A percentile compares a stretch with the other conserved stretches of the same genome.
Conservation (phyloP, 2,797 vertebrate species). For the Pteronotus mesoamericanus region DNA sequence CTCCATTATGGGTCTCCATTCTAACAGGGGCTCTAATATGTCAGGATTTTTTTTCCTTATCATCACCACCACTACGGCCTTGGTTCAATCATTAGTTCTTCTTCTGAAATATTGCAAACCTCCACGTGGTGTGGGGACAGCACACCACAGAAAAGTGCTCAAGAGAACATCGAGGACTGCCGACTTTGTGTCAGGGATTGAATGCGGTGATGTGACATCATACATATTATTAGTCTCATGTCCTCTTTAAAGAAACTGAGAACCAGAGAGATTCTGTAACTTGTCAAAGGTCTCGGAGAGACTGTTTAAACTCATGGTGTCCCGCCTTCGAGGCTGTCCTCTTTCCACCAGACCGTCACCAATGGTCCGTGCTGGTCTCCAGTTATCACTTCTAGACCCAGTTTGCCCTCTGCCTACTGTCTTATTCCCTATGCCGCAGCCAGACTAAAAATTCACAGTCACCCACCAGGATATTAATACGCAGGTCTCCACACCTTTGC, state of each 20-base stretch:
- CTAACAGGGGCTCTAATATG: background rate
- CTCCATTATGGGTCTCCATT: background rate
- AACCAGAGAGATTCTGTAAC: background rate
- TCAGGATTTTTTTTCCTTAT: background rate
- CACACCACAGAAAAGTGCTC: accelerated
- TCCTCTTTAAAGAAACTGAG: background rate
- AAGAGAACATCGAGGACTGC: background rate
- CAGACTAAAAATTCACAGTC: background rate
- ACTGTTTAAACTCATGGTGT: background rate
- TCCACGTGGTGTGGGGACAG: accelerated
- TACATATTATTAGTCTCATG: background rate
- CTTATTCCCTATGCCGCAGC: background rate
- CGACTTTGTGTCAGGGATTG: background rate
- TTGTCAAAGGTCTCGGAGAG: background rate
- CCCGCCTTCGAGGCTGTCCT: background rate
- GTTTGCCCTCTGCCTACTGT: background rate
- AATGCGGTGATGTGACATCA: background rate
- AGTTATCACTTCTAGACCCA: background rate
- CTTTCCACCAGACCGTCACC: background rate
- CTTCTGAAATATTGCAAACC: background rate
- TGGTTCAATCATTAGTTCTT: background rate
- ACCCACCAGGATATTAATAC: background rate
- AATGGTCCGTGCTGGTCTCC: no score
- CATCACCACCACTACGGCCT: background rate
- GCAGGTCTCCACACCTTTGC: background rate